phyloP scores from a whole-genome alignment of 2,888 invertebrate genomes.

The Pyralis farinalis region DNA sequence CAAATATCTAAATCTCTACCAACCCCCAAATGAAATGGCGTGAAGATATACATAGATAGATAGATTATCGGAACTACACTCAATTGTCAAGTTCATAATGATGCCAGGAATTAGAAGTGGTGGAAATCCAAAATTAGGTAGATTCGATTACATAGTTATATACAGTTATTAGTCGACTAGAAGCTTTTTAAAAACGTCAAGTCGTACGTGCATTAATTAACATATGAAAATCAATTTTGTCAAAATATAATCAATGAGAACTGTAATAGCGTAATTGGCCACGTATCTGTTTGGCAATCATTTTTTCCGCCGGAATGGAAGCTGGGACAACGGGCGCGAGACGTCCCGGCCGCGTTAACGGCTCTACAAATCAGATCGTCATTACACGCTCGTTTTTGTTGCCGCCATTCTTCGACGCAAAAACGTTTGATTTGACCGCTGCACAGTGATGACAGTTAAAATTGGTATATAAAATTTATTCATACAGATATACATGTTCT shows the following conservation, averaged over 20 bases:
- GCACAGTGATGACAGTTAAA: slow-evolving; percentile 21
- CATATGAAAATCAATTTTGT: slow-evolving; percentile 19
- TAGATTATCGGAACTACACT: too few species aligned
- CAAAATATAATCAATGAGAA: slow-evolving; percentile 9
- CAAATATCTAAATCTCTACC: too few species aligned
- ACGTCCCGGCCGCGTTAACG: slow-evolving; percentile 42
- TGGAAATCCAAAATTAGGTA: too few species aligned
- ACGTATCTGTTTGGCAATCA: slow-evolving; percentile 42
- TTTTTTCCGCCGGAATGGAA: slow-evolving; percentile 40
- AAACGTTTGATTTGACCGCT: slow-evolving; percentile 46
- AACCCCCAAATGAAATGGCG: too few species aligned
- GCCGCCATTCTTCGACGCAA: slow-evolving; percentile 48
- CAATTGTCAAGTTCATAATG: too few species aligned
- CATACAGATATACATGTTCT: too few species aligned
- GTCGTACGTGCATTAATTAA: too few species aligned
- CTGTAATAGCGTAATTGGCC: slow-evolving; percentile 30
- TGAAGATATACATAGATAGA: too few species aligned
- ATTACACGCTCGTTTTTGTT: slow-evolving; percentile 57
- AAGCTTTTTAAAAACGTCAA: too few species aligned
- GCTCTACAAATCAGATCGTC: slow-evolving; percentile 50
- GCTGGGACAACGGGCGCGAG: slow-evolving; percentile 44
- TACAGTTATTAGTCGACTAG: too few species aligned
- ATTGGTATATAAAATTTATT: slow-evolving; percentile 14
- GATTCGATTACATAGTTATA: too few species aligned
- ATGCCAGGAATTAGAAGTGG: too few species aligned